Conservation (phyloP, 2,113 vertebrate species). For the Tyrannus savana region DNA sequence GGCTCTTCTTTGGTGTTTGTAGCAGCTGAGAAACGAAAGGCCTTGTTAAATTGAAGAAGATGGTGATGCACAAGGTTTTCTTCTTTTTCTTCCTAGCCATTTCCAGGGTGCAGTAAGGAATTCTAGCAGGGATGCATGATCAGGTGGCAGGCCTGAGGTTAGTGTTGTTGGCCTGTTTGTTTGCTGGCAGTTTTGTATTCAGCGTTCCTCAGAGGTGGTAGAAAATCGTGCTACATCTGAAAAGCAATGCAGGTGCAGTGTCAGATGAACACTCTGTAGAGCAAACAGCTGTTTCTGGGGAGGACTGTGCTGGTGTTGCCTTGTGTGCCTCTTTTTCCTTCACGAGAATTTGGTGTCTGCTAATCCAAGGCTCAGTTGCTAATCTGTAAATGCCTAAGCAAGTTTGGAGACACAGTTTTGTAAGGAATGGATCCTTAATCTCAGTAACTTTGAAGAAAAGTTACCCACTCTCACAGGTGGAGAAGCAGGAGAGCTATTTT, state of each 20-base stretch:
- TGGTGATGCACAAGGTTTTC: not conserved
- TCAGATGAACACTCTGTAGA: not conserved
- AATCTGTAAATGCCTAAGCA: not conserved
- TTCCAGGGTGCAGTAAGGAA: not conserved
- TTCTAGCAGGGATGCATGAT: not conserved
- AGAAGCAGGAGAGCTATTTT: not conserved
- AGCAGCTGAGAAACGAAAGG: not conserved
- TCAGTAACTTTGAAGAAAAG: not conserved
- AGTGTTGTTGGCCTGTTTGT: not conserved
- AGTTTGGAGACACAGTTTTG: not conserved
- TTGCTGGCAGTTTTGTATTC: not conserved
- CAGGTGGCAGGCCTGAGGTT: not conserved
- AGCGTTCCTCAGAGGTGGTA: not conserved
- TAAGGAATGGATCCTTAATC: not conserved
- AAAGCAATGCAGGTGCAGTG: not conserved
- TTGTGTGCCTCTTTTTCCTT: not conserved
- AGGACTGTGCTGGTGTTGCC: not conserved
- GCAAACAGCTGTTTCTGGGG: not conserved
- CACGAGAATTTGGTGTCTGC: not conserved
- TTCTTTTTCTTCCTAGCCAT: not conserved
- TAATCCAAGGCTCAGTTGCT: not conserved
- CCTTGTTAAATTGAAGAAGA: not conserved
- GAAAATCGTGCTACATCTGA: not conserved
- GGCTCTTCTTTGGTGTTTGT: not conserved
- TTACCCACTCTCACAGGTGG: not conserved